Base-by-base conservation (phyloP, 2,888 invertebrate genomes). In the Hofmannophila pseudospretella region DNA sequence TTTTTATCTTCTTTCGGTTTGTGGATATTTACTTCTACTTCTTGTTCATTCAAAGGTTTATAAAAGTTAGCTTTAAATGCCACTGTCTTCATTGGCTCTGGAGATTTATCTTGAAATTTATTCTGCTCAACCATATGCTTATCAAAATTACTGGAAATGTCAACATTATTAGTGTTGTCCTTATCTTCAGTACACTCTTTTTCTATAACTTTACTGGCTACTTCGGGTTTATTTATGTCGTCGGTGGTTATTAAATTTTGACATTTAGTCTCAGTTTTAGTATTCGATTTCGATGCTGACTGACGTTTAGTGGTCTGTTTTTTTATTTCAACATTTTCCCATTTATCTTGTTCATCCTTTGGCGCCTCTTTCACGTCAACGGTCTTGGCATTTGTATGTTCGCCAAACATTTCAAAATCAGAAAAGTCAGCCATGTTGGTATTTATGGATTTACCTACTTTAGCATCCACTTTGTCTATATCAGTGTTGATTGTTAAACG, bases 371-470 rank as follows among this genome's bases (percentile, higher is more conserved):
- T 4, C n/a, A n/a, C n/a, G 8, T 23, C n/a, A 23, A n/a, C 23
- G n/a, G 8, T 23, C n/a, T 23, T 23, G n/a, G 19, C 38, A n/a
- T n/a, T n/a, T n/a, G n/a, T n/a, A n/a, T n/a, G n/a, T n/a, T n/a
- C n/a, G n/a, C 55, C 47, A 36, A 57, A 74, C 53, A 67, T 65
- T 60, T 78, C 72, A 41, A 78, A 66, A 41, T 81, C 79, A 8
- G 61, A 54, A 13, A 54, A 33, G 37, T 75, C 66, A 31, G 51
- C 36, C 12, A 42, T 28, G 49, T 34, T 9, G 38, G 38, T n/a
- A 38, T 19, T 13, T 34, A 34, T 31, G 38, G 32, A 29, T 25
- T 39, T 44, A 14, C 11, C 43, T 11, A 7, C 19, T 31, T 45
- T 34, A 31, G 30, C 12, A n/a, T 34, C 8, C 28, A 47, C 42